These are phyloP conservation scores for Glossophaga mutica DNA, from an alignment of 2,797 vertebrate species.

Conservation along the genomic window DNA sequence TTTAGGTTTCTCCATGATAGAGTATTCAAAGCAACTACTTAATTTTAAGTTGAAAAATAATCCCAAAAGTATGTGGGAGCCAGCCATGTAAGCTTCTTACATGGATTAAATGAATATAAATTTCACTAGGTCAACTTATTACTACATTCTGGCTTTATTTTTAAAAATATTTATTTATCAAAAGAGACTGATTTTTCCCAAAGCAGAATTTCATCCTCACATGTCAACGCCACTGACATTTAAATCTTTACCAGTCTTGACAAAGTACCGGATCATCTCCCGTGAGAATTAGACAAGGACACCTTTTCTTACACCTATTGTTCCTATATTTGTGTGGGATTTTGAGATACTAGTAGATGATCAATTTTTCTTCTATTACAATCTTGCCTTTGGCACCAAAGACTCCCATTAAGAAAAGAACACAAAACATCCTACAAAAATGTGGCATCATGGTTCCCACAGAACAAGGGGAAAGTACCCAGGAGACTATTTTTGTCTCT, in stretches of 20 bases:
- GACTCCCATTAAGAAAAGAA: background rate
- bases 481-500: background rate
- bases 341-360: background rate
- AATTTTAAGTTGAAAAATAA: conserved; percentile 44
- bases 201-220: conserved; percentile 20
- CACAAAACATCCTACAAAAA: background rate
- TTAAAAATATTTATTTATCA: background rate
- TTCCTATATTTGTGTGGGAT: conserved; percentile 22
- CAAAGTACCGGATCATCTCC: background rate
- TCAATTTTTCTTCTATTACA: conserved; percentile 1
- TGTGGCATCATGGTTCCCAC: background rate
- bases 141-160: background rate
- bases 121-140: conserved; percentile 21
- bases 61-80: background rate
- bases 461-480: background rate
- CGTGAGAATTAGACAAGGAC: conserved; percentile 31
- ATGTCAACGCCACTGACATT: background rate
- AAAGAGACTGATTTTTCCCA: background rate
- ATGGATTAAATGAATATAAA: conserved; percentile 28
- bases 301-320: conserved; percentile 24
- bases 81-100: conserved; percentile 14
- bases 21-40: background rate
- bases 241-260: background rate
- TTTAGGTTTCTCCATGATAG: background rate
- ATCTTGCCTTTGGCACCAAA: background rate